Evolutionary conservation across 2,888 invertebrate genomes (phyloP), one percentile per base, ranked within the genome.

Genomic region (Himalopsyche tibetana): DNA sequence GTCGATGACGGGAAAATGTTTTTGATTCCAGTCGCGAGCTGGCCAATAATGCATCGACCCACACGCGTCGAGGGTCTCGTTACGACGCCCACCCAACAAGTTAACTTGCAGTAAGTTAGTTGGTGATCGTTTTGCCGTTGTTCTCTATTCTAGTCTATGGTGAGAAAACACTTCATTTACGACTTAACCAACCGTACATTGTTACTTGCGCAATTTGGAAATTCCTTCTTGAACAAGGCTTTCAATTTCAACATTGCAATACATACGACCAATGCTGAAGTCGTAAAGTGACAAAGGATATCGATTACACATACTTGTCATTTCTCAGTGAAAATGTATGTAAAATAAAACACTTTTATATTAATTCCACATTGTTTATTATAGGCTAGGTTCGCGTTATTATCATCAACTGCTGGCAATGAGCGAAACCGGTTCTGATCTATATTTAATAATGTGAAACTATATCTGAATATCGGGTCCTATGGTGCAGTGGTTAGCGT

Each of bases 171-270:
- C 63, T 63, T 63, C 63, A 5, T 19, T 19, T 63, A 4, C 1
- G 63, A 63, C 19, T 19, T 63, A 63, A 19, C 63, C 28, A 19
- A 19, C 63, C 63, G 19, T 63, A 63, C 63, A 63, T 63, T 63
- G 63, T 63, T 63, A 63, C 63, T 63, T 19, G 28, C 19, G 63
- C 28, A 28, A 63, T 63, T 63, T 15, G 63, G 63, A 63, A n/a
- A 63, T 19, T 63, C 63, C 63, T 63, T 63, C 51, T 63, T 28
- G 63, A 63, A 63, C 63, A 11, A 63, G 63, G 8, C 63, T 63
- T 63, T 63, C 63, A 63, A 63, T 63, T 63, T 63, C 63, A 63
- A 63, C 63, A 63, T 63, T 19, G 28, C 19, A 63, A 63, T 28
- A 19, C 19, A 19, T 19, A 63, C 63, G 19, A 9, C 63, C 63